Percentiles rank a stretch among this genome's conserved stretches.
These are phyloP conservation scores for Trichopoda pennipes DNA, from an alignment of 2,888 invertebrate species.

Conservation along the genomic window DNA sequence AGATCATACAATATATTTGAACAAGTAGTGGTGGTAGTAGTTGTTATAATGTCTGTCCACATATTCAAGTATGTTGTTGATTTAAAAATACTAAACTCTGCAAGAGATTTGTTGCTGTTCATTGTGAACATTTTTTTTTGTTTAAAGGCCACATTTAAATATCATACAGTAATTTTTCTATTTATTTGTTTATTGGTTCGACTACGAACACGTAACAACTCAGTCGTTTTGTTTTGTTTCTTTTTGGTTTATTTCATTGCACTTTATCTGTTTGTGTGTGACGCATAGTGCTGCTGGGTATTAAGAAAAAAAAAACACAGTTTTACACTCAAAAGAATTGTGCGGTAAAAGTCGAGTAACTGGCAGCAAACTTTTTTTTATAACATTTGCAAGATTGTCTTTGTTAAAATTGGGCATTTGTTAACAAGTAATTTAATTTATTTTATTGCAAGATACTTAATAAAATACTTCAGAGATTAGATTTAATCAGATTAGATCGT, in stretches of 20 bases:
- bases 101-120: conserved; percentile 59
- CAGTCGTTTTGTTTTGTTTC: conserved; percentile 30
- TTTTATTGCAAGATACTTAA: no score
- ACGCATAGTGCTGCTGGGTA: conserved; percentile 53
- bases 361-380: no score
- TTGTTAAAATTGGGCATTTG: no score
- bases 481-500: no score
- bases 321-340: conserved; percentile 31
- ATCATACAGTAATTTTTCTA: conserved; percentile 63
- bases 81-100: conserved; percentile 55
- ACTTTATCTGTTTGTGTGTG: conserved; percentile 28
- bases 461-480: no score
- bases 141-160: conserved; percentile 66
- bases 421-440: no score
- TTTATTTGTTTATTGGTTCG: conserved; percentile 56
- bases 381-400: no score
- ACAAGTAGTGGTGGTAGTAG: conserved; percentile 4
- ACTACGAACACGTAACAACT: conserved; percentile 5
- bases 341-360: not conserved
- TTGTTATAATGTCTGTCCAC: not conserved
- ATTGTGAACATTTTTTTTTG: conserved; percentile 35
- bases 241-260: conserved; percentile 45
- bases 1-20: conserved; percentile 45
- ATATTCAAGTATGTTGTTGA: conserved; percentile 43
- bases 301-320: not conserved